Conservation (phyloP, 2,113 vertebrate genomes). For the Trichomycterus rosablanca region DNA sequence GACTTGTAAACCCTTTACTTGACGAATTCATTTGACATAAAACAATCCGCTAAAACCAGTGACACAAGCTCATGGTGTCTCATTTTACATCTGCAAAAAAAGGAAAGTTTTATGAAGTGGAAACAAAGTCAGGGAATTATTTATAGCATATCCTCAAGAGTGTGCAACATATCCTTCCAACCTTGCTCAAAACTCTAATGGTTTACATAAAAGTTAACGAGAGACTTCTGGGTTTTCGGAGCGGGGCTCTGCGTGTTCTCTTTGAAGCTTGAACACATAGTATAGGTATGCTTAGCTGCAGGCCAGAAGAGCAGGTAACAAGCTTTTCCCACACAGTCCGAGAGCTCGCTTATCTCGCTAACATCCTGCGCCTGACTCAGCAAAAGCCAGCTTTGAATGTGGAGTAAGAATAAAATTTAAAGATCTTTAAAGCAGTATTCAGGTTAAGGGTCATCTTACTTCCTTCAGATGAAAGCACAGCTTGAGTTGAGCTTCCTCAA, state of each 20-base stretch:
- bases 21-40: background rate
- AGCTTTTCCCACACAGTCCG: constrained; percentile 36
- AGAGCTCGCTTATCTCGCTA: constrained; percentile 24
- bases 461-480: constrained; percentile 8
- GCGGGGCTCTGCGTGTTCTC: constrained; percentile 25
- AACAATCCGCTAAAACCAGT: background rate
- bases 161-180: constrained; percentile 21
- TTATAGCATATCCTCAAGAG: constrained; percentile 1
- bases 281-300: constrained; percentile 23
- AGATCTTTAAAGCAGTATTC: constrained; percentile 30
- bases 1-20: no score
- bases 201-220: constrained; percentile 33
- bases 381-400: constrained; percentile 17
- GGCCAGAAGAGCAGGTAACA: constrained; percentile 33
- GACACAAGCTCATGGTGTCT: background rate
- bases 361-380: constrained; percentile 40
- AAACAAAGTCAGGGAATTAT: constrained; percentile 1
- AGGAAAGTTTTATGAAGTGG: constrained; percentile 14
- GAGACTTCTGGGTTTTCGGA: constrained; percentile 27
- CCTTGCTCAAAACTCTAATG: constrained; percentile 27
- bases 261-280: constrained; percentile 40
- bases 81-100: background rate
- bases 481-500: background rate
- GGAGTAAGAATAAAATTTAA: constrained; percentile 26
- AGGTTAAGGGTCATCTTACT: constrained; percentile 19